Base-by-base conservation (phyloP, 2,888 invertebrate genomes). In the Caenorhabditis sp. region DNA sequence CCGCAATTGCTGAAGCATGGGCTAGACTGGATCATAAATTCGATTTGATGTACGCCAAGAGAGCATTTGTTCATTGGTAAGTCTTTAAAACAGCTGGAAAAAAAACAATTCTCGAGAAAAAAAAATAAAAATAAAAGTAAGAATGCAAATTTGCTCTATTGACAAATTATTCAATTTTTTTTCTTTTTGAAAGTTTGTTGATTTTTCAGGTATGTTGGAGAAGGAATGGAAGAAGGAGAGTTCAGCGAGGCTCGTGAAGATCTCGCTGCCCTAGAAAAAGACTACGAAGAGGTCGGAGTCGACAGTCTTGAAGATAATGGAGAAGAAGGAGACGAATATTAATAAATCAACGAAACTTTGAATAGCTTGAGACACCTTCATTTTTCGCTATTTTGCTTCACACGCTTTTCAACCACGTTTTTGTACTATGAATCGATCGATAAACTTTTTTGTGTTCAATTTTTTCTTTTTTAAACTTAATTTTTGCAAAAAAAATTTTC, bases 21-120 rank as follows among this genome's bases (percentile, higher is more conserved):
- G 92, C 92, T 69, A 91, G 92, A 65, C 89, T 95, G 24, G 91
- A 92, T 83, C 91, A 91, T 83, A 95, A 95, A 88, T 86, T 92
- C 88, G 92, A 92, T 70, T 88, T 93, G 60, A 86, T 85, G 84
- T 85, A 85, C 64, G 90, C 91, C 66, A 93, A 93, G 87, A 91
- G 78, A 50, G 76, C 78, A 24, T 76, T 78, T 63, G 77, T 77
- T 19, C 74, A 77, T 58, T 74, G 74, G 74, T 57, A 12, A 24
- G 57, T 68, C 90, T n/a, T n/a, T n/a, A n/a, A n/a, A n/a, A n/a
- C n/a, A n/a, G n/a, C n/a, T n/a, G n/a, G n/a, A n/a, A n/a, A 87
- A 65, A 21, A 10, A 27, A 5, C 2, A 17, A 2, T 59, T 21
- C 17, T 51, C 17, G 5, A 3, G 4, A 19, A 3, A 49, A 23